These are phyloP conservation scores for Pungitius pungitius DNA, from an alignment of 2,113 vertebrate species.

Conservation along the genomic window DNA sequence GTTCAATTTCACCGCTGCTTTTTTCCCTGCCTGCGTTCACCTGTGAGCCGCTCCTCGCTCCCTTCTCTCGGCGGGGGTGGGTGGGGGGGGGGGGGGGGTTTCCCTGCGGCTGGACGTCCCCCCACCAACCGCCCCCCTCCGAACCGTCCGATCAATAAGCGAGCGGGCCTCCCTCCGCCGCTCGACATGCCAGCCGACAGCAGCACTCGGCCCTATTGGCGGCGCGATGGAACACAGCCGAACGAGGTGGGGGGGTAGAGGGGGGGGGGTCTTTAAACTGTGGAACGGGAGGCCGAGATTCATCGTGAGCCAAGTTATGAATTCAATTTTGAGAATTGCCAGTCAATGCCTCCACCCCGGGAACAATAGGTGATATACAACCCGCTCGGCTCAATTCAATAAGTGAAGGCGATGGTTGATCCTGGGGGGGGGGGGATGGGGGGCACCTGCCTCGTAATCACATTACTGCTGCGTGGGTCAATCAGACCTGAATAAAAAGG, in stretches of 20 bases:
- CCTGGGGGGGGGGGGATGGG: no score
- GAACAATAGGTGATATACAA: constrained; percentile 86
- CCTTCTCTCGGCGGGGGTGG: background rate
- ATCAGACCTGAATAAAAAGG: constrained; percentile 74
- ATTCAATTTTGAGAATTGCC: constrained; percentile 84
- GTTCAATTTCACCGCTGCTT: constrained; percentile 53
- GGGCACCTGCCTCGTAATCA: constrained; percentile 83
- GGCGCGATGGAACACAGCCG: constrained; percentile 45
- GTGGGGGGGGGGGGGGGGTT: no score
- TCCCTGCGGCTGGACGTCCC: constrained; percentile 63
- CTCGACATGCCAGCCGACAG: constrained; percentile 62
- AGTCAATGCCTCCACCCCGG: constrained; percentile 74
- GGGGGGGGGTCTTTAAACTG: constrained; percentile 74
- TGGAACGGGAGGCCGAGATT: constrained; percentile 67
- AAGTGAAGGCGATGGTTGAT: constrained; percentile 75
- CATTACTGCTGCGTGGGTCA: constrained; percentile 76
- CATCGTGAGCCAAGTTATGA: constrained; percentile 77
- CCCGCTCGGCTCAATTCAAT: constrained; percentile 84
- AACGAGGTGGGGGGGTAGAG: constrained; percentile 58
- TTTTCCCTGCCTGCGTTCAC: constrained; percentile 32
- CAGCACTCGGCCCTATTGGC: constrained; percentile 48
- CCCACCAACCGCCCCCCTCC: background rate
- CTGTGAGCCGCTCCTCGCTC: background rate
- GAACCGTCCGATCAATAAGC: constrained; percentile 60
- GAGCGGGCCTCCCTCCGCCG: constrained; percentile 45